These are phyloP conservation scores for Lochmaea crataegi DNA, from an alignment of 2,888 invertebrate genomes.

Conservation along the genomic window DNA sequence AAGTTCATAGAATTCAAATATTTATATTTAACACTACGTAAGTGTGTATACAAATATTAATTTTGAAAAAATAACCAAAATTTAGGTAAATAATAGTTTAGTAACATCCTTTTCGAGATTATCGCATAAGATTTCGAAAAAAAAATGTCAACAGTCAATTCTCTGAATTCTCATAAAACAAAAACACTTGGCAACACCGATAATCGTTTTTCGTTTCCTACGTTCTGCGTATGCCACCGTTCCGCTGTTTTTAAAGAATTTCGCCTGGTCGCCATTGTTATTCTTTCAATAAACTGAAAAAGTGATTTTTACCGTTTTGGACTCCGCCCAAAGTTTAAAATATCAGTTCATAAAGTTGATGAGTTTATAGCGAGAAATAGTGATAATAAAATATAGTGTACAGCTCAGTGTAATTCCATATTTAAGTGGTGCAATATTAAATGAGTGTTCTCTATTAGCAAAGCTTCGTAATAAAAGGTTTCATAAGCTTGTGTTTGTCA, in stretches of 20 bases:
- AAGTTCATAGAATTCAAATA: too few species aligned
- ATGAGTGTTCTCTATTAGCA: conserved; percentile 55
- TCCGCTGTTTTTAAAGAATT: conserved; percentile 60
- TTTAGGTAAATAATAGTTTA: not conserved
- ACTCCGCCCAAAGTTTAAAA: conserved; percentile 18
- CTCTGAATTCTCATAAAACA: not conserved
- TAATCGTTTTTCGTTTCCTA: conserved; percentile 31
- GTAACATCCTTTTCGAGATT: not conserved
- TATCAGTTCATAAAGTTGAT: conserved; percentile 22
- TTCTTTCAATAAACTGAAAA: conserved; percentile 58
- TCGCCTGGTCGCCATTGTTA: conserved; percentile 64
- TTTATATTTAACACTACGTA: too few species aligned
- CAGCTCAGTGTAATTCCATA: conserved; percentile 54
- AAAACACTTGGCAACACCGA: conserved; percentile 22
- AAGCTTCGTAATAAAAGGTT: conserved; percentile 56
- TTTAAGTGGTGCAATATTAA: conserved; percentile 65
- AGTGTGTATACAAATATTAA: too few species aligned
- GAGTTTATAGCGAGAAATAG: conserved; percentile 22
- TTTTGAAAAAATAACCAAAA: too few species aligned
- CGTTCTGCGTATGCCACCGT: conserved; percentile 46
- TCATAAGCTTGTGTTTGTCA: conserved; percentile 60
- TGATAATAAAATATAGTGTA: conserved; percentile 38
- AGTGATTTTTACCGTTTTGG: conserved; percentile 40
- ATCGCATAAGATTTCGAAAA: not conserved
- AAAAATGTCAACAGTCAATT: not conserved